Evolutionary conservation across 1,140 invertebrate species (phyloP).

Genomic region (Drosophila tristis): DNA sequence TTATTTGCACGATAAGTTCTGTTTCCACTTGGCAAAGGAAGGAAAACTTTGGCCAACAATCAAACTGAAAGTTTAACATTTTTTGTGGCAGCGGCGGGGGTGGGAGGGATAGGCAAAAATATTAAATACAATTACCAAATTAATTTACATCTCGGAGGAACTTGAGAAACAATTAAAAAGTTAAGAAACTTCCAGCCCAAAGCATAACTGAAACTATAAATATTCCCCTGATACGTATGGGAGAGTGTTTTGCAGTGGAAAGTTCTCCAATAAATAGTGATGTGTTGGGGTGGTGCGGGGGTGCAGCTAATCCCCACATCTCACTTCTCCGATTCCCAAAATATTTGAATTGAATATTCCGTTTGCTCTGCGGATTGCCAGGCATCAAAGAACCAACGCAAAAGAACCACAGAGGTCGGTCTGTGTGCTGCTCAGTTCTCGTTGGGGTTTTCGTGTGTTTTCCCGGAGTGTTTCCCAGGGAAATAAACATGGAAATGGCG

Average conservation of each 20-base stretch:
- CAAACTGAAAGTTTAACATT: slow-evolving; percentile 28
- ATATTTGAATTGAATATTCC: slow-evolving; percentile 42
- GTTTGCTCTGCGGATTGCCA: slow-evolving; percentile 25
- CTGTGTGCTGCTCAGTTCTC: slow-evolving; percentile 36
- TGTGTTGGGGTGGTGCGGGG: slow-evolving; percentile 12
- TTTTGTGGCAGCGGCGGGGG: slow-evolving; percentile 14
- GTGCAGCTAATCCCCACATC: background rate
- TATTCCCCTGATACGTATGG: background rate
- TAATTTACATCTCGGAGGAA: slow-evolving; percentile 32
- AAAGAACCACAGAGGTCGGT: slow-evolving; percentile 30
- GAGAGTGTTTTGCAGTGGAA: slow-evolving; percentile 5
- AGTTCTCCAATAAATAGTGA: slow-evolving; percentile 49
- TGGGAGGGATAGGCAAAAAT: slow-evolving; percentile 13
- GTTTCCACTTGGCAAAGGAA: background rate
- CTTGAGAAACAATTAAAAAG: slow-evolving; percentile 48
- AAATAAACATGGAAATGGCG: slow-evolving; percentile 36
- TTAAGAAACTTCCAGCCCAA: slow-evolving; percentile 19
- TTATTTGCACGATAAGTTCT: slow-evolving; percentile 10
- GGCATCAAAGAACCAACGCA: too few species aligned
- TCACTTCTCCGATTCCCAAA: background rate
- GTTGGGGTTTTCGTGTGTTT: slow-evolving; percentile 20
- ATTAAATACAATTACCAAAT: slow-evolving; percentile 55
- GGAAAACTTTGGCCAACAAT: slow-evolving; percentile 25
- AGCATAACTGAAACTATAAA: slow-evolving; percentile 1
- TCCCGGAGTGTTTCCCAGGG: slow-evolving; percentile 15